Base-by-base conservation (phyloP, 2,797 vertebrate genomes). In the Distichodus sexfasciatus region DNA sequence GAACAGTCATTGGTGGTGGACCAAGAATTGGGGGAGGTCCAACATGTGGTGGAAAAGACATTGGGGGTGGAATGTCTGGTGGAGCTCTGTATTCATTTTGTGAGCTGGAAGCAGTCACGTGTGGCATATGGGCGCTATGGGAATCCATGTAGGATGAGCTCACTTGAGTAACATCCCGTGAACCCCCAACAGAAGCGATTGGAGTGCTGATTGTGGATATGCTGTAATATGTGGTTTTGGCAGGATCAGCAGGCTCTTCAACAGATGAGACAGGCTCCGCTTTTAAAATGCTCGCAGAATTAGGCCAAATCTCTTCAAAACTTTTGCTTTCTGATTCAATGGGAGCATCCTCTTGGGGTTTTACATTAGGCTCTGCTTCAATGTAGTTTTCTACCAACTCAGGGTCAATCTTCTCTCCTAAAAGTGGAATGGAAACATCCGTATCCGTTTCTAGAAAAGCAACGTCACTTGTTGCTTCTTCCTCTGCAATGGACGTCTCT, bases 301-400 rank as follows among this genome's bases (percentile, higher is more conserved):
- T 92, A 29, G 92, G 91, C 92, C 92, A 93, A 75, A 92, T 81
- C 64, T 86, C 91, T 71, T 85, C 92, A 81, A 87, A 92, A 79
- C 86, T 90, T 73, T 90, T 79, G 26, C 86, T 75, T 78, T 92
- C 88, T 0, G 24, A 57, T 55, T 86, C 78, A 3, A 79, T 10
- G 5, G 82, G 75, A 58, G 82, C 66, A 3, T 72, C 76, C 9
- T 58, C 82, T 64, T 86, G 80, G 11, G 15, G 55, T 69, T 80
- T 81, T 29, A 40, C 74, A 21, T 84, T 78, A 38, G 69, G 69
- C 6, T 88, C 84, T 23, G 70, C 31, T 17, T 81, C 82, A 74
- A 87, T 74, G 77, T 86, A 88, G 78, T 76, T 87, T 66, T 83
- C 80, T 31, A 91, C 90, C 74, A 90, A 80, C 68, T 92, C 88